Percentiles rank a stretch among this genome's conserved stretches.
Conservation (phyloP, 2,888 invertebrate genomes). For the Myathropa florea region DNA sequence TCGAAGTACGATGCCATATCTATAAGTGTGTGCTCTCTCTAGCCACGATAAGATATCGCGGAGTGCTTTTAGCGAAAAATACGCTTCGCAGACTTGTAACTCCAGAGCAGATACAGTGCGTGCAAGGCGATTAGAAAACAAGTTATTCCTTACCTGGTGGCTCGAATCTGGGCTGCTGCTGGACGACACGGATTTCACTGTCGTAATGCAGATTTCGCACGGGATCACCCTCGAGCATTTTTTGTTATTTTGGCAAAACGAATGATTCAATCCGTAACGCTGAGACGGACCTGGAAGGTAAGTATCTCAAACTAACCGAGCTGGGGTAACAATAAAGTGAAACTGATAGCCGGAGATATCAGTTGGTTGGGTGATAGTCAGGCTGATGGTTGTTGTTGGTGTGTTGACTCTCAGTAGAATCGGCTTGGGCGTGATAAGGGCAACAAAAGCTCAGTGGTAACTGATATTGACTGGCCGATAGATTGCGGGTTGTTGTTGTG, state of each 20-base stretch:
- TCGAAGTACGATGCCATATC: neutral
- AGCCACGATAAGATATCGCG: neutral
- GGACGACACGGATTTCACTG: conserved; percentile 79
- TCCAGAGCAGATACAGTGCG: neutral
- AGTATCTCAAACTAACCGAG: conserved; percentile 1
- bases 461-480: conserved; percentile 14
- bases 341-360: conserved; percentile 56
- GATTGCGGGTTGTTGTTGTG: neutral
- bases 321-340: conserved; percentile 26
- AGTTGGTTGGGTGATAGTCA: conserved; percentile 37
- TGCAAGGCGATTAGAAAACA: neutral
- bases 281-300: neutral
- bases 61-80: neutral
- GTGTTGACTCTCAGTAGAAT: conserved; percentile 5
- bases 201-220: conserved; percentile 79
- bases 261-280: conserved; percentile 1
- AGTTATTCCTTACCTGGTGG: conserved; percentile 75
- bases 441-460: conserved; percentile 7
- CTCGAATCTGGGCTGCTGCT: conserved; percentile 75
- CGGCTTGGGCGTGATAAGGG: conserved; percentile 38
- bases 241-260: conserved; percentile 7
- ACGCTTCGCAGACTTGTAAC: neutral
- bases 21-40: neutral
- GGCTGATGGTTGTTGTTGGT: neutral
- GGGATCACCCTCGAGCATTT: conserved; percentile 79